Evolutionary conservation across 2,888 invertebrate species (phyloP), one percentile per base, ranked within the genome.

Genomic region (Parapristionchus giblindavisi): DNA sequence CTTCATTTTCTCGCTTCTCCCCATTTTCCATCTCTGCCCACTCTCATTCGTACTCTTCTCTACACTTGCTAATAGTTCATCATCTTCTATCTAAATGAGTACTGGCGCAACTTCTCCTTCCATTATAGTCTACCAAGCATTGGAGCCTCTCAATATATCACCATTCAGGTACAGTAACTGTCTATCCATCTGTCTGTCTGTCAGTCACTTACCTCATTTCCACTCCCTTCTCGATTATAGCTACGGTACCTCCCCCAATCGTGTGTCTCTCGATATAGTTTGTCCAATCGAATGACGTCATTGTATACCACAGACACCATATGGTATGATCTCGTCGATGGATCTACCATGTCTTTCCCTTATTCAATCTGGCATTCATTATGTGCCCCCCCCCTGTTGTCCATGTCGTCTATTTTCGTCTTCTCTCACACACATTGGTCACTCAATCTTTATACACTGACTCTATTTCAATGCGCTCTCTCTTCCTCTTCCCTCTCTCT

Each of bases 301-400:
- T n/a, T n/a, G n/a, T n/a, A n/a, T n/a, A n/a, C n/a, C n/a, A n/a
- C 17, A 17, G 43, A 14, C 17, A 43, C 43, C 11, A 17, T 43
- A 43, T 8, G 43, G 43, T 17, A 43, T 14, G 43, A 43, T 14
- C 8, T 14, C 43, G 17, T 43, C 43, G 43, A 43, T 43, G 8
- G 40, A 43, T 61, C 36, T 61, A n/a, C 38, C 4, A 21, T 1
- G 36, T 52, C 52, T 27, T 36, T 68, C 52, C 24, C n/a, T 27
- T 34, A 43, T 66, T 34, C n/a, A 11, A 17, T 68, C 51, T 52
- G 34, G 51, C n/a, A 29, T 68, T 32, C 51, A 34, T 52, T 68
- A 34, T 52, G 34, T 52, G 38, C 36, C 34, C 40, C 56, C 56
- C 70, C 17, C 48, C 24, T 32, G n/a, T 56, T 56, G 38, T 40